Percentiles rank a stretch among this genome's conserved stretches.
phyloP scores from a whole-genome alignment of 1,140 invertebrate genomes.

The Drosophila nasuta region DNA sequence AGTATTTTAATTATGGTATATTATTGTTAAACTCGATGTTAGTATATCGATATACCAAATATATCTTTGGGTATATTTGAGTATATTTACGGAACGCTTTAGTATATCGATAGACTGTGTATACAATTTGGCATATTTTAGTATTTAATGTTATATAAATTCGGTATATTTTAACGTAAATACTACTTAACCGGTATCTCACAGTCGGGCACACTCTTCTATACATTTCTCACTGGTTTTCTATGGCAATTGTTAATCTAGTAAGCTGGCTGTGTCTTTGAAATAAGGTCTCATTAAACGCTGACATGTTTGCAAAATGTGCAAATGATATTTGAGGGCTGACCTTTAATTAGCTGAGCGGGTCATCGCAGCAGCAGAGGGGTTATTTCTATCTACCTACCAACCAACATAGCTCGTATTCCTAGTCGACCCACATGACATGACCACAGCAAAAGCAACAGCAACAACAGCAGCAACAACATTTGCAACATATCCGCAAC shows the following conservation, averaged over 20 bases:
- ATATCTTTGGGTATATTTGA: too few species aligned
- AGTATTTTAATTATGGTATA: too few species aligned
- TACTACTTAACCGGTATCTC: too few species aligned
- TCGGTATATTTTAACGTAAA: too few species aligned
- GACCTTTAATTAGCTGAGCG: conserved; percentile 50
- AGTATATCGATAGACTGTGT: too few species aligned
- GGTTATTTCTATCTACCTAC: background rate
- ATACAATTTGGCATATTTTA: too few species aligned
- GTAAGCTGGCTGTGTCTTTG: background rate
- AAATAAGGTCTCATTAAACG: conserved; percentile 42
- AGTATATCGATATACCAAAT: too few species aligned
- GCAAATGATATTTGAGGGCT: conserved; percentile 36
- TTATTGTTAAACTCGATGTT: too few species aligned
- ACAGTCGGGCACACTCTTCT: too few species aligned
- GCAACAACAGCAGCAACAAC: background rate
- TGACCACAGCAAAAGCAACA: conserved; percentile 3
- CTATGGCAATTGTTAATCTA: background rate
- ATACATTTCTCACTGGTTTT: background rate
- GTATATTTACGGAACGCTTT: too few species aligned
- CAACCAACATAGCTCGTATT: background rate
- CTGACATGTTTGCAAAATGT: conserved; percentile 24
- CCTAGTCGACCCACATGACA: conserved; percentile 7
- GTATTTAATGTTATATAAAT: too few species aligned
- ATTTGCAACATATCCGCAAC: conserved; percentile 4
- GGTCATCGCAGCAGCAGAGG: background rate